These are phyloP conservation scores for Acestrorhynchus altus DNA, from an alignment of 2,797 vertebrate genomes.

Conservation along the genomic window DNA sequence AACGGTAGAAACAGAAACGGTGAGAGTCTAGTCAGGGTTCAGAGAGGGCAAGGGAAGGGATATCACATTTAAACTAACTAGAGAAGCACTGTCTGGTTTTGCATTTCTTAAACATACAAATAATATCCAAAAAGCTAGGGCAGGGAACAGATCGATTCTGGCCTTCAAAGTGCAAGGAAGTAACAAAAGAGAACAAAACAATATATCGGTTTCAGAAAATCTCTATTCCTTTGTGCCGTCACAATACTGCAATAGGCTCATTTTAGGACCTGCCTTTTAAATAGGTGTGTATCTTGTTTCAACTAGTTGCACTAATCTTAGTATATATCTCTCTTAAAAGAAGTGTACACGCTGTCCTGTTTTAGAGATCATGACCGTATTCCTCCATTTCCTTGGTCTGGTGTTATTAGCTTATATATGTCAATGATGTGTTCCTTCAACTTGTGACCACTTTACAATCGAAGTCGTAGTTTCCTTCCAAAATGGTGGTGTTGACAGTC, in stretches of 20 bases:
- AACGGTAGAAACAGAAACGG: constrained; percentile 38
- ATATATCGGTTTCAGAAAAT: constrained; percentile 59
- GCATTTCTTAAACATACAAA: constrained; percentile 74
- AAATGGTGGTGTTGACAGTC: constrained; percentile 22
- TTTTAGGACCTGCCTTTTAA: constrained; percentile 62
- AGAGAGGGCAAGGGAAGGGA: constrained; percentile 62
- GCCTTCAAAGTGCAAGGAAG: constrained; percentile 61
- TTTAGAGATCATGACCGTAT: constrained; percentile 8
- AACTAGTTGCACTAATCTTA: constrained; percentile 30
- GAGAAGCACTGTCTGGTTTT: constrained; percentile 74
- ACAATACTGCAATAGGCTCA: constrained; percentile 60
- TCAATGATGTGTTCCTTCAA: constrained; percentile 19
- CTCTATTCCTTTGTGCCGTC: constrained; percentile 63
- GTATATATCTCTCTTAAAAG: constrained; percentile 4
- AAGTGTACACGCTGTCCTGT: constrained; percentile 22
- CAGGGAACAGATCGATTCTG: constrained; percentile 37
- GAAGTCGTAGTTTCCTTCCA: constrained; percentile 23
- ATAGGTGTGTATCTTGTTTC: constrained; percentile 37
- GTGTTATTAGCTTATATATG: constrained; percentile 16
- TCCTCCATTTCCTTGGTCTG: constrained; percentile 39
- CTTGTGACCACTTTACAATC: neutral
- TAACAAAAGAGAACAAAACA: constrained; percentile 44
- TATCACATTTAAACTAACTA: constrained; percentile 76
- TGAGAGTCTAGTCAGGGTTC: constrained; percentile 51
- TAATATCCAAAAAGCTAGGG: constrained; percentile 67